Percentiles rank a stretch among this genome's conserved stretches.
Conservation (phyloP, 2,797 vertebrate genomes). For the Diplodus sargus region DNA sequence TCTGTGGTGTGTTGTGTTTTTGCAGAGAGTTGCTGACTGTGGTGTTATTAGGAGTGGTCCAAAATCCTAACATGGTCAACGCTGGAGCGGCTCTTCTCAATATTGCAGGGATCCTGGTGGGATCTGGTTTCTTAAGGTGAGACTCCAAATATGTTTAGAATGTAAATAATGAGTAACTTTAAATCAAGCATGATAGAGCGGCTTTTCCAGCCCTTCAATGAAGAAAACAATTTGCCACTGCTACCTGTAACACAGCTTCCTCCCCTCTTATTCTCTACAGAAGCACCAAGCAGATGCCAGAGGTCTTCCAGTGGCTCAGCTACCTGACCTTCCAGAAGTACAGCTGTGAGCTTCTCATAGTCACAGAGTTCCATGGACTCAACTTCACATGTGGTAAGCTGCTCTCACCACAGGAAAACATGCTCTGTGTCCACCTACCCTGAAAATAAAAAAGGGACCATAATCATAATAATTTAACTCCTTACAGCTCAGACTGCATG, state of each 20-base stretch:
- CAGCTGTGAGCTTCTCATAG: conserved; percentile 92
- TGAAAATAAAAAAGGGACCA: not conserved
- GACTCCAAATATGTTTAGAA: not conserved
- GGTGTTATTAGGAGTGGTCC: conserved; percentile 90
- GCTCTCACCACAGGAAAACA: not conserved
- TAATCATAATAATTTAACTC: no score
- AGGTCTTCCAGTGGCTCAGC: conserved; percentile 90
- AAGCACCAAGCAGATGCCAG: conserved; percentile 90
- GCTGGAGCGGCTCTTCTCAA: conserved; percentile 91
- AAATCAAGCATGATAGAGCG: not conserved
- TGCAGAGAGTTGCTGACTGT: conserved; percentile 88
- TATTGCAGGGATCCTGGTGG: conserved; percentile 90
- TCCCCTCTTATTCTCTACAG: conserved; percentile 73
- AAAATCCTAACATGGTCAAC: conserved; percentile 93
- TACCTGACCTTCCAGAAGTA: conserved; percentile 98
- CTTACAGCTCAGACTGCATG: no score
- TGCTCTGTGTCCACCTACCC: not conserved
- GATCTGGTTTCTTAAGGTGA: conserved; percentile 94
- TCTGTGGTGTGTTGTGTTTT: conserved; percentile 3
- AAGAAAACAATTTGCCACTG: not conserved
- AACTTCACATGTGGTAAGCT: conserved; percentile 95
- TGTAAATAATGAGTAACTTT: not conserved
- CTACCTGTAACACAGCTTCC: not conserved
- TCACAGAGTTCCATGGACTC: conserved; percentile 93
- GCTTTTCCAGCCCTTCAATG: not conserved